Base-by-base conservation (phyloP, 2,113 vertebrate genomes). In the Apeltes quadracus region DNA sequence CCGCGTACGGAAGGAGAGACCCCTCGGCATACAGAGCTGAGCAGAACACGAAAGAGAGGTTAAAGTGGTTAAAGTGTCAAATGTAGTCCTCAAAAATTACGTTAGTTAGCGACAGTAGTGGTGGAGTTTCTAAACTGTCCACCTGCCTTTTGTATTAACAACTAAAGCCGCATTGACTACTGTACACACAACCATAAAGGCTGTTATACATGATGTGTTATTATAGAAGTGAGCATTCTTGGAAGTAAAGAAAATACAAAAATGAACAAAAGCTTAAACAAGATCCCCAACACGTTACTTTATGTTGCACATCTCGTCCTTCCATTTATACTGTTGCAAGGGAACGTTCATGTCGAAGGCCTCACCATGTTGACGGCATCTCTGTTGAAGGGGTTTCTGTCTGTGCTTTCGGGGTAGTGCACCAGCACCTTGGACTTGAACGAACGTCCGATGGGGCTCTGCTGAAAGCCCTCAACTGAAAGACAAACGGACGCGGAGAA, bases 21-120 rank as follows among this genome's bases (percentile, higher is more conserved):
- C 98, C 86, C 96, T 95, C 5, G 97, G 98, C 97, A 99, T 97
- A 46, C 98, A 99, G 70, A 99, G 90, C 98, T 99, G 87, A n/a
- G 74, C 5, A 66, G 50, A 51, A 41, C 3, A 43, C 23, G 18
- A 48, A 16, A 67, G 15, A 51, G 22, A 10, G 25, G 36, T 59
- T 71, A 36, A 41, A 41, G 14, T 18, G 36, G 55, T 69, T 27
- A 36, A 58, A 41, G 14, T 18, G 7, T 4, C 48, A 62, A 48
- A 46, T 29, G 2, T 18, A 34, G 44, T 7, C 2, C 15, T 15
- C 29, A 34, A 64, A 1, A 10, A 23, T 53, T 7, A 20, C n/a
- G 7, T 32, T 29, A 57, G 39, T 69, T 51, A 48, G 3, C 25
- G 7, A 64, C n/a, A 48, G 2, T 32, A 4, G 6, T 41, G 14